phyloP scores from a whole-genome alignment of 2,113 vertebrate genomes.

The Siphamia tubifer region DNA sequence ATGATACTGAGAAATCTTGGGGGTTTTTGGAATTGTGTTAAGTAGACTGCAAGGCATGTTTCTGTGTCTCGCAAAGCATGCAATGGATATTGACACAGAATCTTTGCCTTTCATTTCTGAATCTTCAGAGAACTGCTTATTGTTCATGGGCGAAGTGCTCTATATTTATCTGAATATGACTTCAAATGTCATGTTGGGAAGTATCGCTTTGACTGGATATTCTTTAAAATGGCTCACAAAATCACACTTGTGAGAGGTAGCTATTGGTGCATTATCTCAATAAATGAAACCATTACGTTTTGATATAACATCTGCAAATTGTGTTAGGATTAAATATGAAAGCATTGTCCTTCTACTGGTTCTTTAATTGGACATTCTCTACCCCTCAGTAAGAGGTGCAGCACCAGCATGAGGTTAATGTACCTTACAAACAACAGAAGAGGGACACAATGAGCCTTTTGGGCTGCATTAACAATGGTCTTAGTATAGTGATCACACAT shows the following conservation, averaged over 20 bases:
- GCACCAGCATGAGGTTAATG: not conserved
- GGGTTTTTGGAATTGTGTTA: not conserved
- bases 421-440: conserved; percentile 26
- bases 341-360: not conserved
- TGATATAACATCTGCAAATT: not conserved
- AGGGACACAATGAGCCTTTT: not conserved
- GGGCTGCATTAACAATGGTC: conserved; percentile 9
- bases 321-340: not conserved
- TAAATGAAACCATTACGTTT: not conserved
- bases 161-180: not conserved
- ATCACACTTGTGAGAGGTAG: not conserved
- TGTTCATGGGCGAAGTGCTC: not conserved
- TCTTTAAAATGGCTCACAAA: not conserved
- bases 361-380: not conserved
- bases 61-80: not conserved
- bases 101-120: not conserved
- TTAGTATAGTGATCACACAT: conserved; percentile 15
- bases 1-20: conserved; percentile 13
- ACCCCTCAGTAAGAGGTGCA: not conserved
- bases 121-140: not conserved
- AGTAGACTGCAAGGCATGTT: not conserved
- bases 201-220: not conserved
- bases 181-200: not conserved
- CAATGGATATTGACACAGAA: not conserved
- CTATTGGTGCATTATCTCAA: not conserved